Base-by-base conservation (phyloP, 2,113 vertebrate species). In the Albula goreensis region DNA sequence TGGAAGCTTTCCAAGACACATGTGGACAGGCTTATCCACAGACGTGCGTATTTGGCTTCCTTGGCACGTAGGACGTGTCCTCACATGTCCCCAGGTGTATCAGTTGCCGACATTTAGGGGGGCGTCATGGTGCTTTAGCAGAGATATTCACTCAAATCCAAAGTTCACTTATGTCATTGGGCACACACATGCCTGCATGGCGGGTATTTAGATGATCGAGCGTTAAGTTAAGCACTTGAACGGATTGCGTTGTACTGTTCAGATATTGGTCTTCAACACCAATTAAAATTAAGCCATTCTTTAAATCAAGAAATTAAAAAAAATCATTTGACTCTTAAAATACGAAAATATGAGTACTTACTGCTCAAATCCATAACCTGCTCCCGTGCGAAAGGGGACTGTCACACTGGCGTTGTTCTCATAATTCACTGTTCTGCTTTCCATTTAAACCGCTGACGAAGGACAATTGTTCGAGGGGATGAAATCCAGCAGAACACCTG, bases 331-430 rank as follows among this genome's bases (percentile, higher is more conserved):
- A 49, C 48, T n/a, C 25, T n/a, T 22, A 50, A 66, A 19, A 66
- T 66, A 66, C 17, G 22, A 15, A 60, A 60, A 60, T 60, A 60
- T 60, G 15, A 66, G 53, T 83, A 89, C 93, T 93, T 89, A 93
- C 93, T 91, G 90, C 90, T 91, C 88, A 85, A 86, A 82, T 86
- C 91, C 93, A 94, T 94, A 90, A 89, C 89, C 88, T 50, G 49
- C 11, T 82, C 50, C 88, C 86, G 53, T 53, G 80, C 2, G 78
- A 89, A 91, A 91, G 87, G 41, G 87, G 87, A 84, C 60, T 15
- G 17, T 83, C 19, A 52, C 60, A 49, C 80, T 31, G 31, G 22
- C 56, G 50, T 74, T n/a, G 22, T 78, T 49, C 53, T 81, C 86
- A 86, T 83, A 49, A 81, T 74, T 84, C 50, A 50, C 19, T 74